phyloP scores from a whole-genome alignment of 2,888 invertebrate species.

The Gymnocheta viridis region DNA sequence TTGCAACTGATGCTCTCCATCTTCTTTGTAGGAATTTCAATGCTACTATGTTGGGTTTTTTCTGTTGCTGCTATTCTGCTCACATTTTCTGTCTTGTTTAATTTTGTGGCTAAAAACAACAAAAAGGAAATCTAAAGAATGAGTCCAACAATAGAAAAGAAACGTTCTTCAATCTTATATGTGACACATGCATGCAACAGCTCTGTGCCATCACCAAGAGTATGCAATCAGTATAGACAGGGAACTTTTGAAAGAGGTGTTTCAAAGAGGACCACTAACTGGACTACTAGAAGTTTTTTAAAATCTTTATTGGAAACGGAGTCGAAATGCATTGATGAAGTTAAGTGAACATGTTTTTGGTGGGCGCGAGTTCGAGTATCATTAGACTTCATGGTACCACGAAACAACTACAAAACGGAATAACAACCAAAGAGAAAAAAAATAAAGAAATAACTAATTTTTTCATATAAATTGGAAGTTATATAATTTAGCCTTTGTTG shows the following conservation, averaged over 20 bases:
- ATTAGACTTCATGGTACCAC: no score
- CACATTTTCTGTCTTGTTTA: constrained; percentile 34
- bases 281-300: not conserved
- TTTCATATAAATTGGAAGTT: no score
- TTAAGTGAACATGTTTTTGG: no score
- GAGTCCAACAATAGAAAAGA: constrained; percentile 23
- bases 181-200: constrained; percentile 6
- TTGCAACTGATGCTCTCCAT: constrained; percentile 1
- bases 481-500: no score
- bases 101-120: constrained; percentile 37
- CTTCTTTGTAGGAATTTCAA: not conserved
- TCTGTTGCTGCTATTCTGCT: not conserved
- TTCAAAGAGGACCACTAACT: not conserved
- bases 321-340: no score
- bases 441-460: no score
- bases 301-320: no score
- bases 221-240: not conserved
- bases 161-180: constrained; percentile 8
- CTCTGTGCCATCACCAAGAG: not conserved
- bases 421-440: no score
- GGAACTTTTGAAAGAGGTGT: not conserved
- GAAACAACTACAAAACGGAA: no score
- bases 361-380: no score
- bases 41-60: not conserved
- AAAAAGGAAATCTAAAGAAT: not conserved